These are phyloP conservation scores for Stegodyphus dumicola DNA, from an alignment of 1,140 invertebrate species.

Conservation along the genomic window DNA sequence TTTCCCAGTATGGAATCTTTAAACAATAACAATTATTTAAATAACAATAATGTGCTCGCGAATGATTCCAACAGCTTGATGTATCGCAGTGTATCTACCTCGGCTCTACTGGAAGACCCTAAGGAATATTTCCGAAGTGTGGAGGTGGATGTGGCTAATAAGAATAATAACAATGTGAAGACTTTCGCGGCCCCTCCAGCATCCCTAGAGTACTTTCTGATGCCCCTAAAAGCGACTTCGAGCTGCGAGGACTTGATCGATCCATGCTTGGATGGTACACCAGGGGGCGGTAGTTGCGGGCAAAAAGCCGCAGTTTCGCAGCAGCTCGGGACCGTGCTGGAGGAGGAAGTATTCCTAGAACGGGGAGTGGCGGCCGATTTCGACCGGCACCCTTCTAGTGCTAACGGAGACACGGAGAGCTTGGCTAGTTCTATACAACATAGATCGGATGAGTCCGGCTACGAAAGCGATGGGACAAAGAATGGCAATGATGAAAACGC, in stretches of 20 bases:
- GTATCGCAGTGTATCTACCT: constrained; percentile 58
- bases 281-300: constrained; percentile 9
- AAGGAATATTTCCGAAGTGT: constrained; percentile 21
- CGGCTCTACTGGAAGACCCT: constrained; percentile 45
- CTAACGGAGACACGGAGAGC: constrained; percentile 47
- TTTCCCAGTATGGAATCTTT: constrained; percentile 30
- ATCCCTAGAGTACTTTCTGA: constrained; percentile 8
- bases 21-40: constrained; percentile 22
- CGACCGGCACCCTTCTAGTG: constrained; percentile 15
- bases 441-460: constrained; percentile 83
- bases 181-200: neutral
- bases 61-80: constrained; percentile 26
- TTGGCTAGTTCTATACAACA: constrained; percentile 58
- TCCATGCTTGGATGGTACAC: constrained; percentile 1
- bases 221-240: constrained; percentile 8
- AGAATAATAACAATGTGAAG: constrained; percentile 8
- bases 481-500: constrained; percentile 71
- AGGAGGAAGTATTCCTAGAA: constrained; percentile 56
- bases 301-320: constrained; percentile 54
- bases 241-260: constrained; percentile 54
- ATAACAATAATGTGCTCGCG: constrained; percentile 32
- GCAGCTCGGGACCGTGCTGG: constrained; percentile 60
- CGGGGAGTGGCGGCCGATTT: constrained; percentile 30
- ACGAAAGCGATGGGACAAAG: constrained; percentile 80
- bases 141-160: constrained; percentile 26